Percentiles rank a stretch among this genome's conserved stretches.
Evolutionary conservation across 2,797 vertebrate genomes (phyloP).

Genomic region (Valencia hispanica): DNA sequence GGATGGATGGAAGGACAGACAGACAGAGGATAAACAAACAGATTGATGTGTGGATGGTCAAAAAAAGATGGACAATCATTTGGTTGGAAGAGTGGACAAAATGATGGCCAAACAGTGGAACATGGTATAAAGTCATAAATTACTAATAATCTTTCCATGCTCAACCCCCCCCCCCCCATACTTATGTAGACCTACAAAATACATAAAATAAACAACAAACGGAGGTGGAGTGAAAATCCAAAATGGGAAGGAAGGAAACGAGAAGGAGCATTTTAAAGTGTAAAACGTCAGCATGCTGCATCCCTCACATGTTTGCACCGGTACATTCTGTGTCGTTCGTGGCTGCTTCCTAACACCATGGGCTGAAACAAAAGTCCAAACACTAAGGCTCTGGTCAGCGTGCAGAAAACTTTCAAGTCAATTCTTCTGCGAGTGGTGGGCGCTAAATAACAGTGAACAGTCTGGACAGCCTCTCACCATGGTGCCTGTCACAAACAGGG

Average conservation of each 20-base stretch:
- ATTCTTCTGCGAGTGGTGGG: slow-evolving; percentile 43
- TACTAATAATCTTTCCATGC: not conserved
- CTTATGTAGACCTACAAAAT: too few species aligned
- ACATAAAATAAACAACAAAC: not conserved
- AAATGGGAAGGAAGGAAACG: slow-evolving; percentile 20
- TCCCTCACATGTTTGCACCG: slow-evolving; percentile 10
- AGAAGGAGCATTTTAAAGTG: slow-evolving; percentile 36
- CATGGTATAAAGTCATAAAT: not conserved
- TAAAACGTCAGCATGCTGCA: slow-evolving; percentile 7
- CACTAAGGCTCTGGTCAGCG: slow-evolving; percentile 41
- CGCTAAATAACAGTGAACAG: slow-evolving; percentile 59
- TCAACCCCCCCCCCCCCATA: too few species aligned
- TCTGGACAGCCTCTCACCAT: slow-evolving; percentile 54
- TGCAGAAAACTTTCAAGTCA: slow-evolving; percentile 53
- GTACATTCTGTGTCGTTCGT: slow-evolving; percentile 44
- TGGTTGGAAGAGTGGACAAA: not conserved
- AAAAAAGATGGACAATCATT: not conserved
- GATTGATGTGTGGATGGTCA: not conserved
- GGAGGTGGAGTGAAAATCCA: slow-evolving; percentile 1
- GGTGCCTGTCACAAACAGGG: slow-evolving; percentile 49
- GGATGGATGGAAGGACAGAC: not conserved
- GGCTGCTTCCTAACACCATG: slow-evolving; percentile 45
- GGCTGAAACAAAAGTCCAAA: slow-evolving; percentile 51
- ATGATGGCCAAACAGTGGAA: not conserved
- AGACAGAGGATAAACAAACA: not conserved